Evolutionary conservation across 2,113 vertebrate species (phyloP), one percentile per base, ranked within the genome.

Genomic region (Sinocyclocheilus anshuiensis): DNA sequence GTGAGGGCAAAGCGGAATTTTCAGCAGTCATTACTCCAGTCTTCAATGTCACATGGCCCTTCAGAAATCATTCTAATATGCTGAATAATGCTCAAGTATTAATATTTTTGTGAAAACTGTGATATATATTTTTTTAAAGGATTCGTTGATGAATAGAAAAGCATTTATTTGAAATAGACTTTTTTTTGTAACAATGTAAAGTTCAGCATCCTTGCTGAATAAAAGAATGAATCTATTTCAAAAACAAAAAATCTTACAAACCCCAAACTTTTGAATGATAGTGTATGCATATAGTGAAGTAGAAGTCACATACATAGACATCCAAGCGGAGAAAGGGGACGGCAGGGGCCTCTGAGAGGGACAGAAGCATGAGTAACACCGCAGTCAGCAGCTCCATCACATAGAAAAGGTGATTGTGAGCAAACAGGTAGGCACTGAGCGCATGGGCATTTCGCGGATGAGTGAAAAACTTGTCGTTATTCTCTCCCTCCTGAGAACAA

Each of bases 391-490:
- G 95, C 94, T 99, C 98, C 97, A 99, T 97, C 92, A 99, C 94
- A 93, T 99, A 99, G 93, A 99, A 99, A 86, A 97, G 90, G 92
- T 99, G 97, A 92, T 98, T 99, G 93, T 99, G 98, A 48, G 94
- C 97, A 80, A 99, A 98, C 94, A 99, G 96, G 95, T 99, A 99
- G 48, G 98, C 97, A 11, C 96, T 95, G 88, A 99, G 95, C 0
- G 97, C 97, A 89, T 94, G 96, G 85, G 97, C 94, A 89, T 96
- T 96, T 91, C 96, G 96, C 72, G 98, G 98, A 89, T 99, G 98
- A 12, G 97, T 98, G 95, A 97, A 97, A 93, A 99, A 99, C 91
- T 99, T 99, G 90, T 99, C 98, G 0, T 99, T 99, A 89, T 99
- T 98, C 93, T 98, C 97, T 80, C 98, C 98, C 94, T 99, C 98